Evolutionary conservation across 2,888 invertebrate species (phyloP), one percentile per base, ranked within the genome.

Genomic region (Pollenia labialis): DNA sequence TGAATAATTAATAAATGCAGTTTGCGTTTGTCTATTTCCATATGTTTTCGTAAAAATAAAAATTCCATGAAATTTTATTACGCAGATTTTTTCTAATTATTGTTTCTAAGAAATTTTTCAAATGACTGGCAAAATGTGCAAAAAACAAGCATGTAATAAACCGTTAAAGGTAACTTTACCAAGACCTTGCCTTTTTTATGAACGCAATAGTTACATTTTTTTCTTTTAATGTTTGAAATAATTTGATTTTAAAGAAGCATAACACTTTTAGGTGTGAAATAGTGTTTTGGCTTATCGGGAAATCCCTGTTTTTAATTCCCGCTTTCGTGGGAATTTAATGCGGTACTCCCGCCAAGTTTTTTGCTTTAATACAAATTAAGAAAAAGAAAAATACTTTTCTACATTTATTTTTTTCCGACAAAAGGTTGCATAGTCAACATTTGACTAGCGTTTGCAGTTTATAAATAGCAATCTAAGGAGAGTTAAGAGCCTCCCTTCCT

Each of bases 1-100:
- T 32, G 6, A 79, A 79, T 69, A 69, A 75, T 80, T 79, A 80
- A 66, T 12, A 46, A 68, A 68, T 50, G 3, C 44, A 18, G 23
- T 52, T 58, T 58, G 50, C 50, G 23, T 77, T 68, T 72, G 9
- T 56, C 66, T 54, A 79, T 72, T 79, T 79, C 79, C 69, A 71
- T 71, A 23, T 42, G 75, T 32, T 54, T 79, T 69, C 52, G 42
- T 48, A 0, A 62, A 64, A 68, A 2, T 23, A 3, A 40, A 11
- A 69, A 69, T 79, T 79, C 79, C n/a, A 69, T 23, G 69, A 60
- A 79, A 23, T 32, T 60, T 23, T 58, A 23, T 16, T 79, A 50
- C 4, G 9, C 23, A 32, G 32, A 54, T 56, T 56, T 79, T 48
- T 58, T 68, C 48, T 68, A n/a, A 50, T 48, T 77, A 32, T 14